A percentile compares a stretch with the other conserved stretches of the same genome.
Evolutionary conservation across 2,888 invertebrate species (phyloP).

Genomic region (Eupeodes luniger): DNA sequence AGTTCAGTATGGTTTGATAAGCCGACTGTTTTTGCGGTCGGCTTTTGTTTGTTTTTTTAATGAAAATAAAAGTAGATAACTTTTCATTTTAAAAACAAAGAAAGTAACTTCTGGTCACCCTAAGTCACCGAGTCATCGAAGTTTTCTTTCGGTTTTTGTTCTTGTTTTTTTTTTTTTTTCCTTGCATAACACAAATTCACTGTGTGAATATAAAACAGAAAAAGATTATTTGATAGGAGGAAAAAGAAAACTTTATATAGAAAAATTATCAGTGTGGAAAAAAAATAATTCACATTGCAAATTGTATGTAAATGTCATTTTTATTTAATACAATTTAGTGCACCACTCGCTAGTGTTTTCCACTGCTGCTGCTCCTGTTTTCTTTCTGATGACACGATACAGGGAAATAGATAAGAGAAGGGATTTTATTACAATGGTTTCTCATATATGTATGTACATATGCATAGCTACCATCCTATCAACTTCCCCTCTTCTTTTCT

Average conservation of each 20-base stretch:
- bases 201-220: conserved; percentile 52
- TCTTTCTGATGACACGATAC: conserved; percentile 18
- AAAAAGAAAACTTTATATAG: conserved; percentile 27
- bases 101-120: not conserved
- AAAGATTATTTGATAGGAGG: conserved; percentile 24
- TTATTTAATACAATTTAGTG: conserved; percentile 24
- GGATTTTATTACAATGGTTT: conserved; percentile 35
- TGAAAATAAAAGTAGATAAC: too few relatives aligned
- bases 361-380: not conserved
- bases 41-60: too few relatives aligned
- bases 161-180: conserved; percentile 60
- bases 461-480: too few relatives aligned
- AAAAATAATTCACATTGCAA: conserved; percentile 41
- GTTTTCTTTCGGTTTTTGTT: conserved; percentile 50
- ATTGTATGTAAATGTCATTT: conserved; percentile 51
- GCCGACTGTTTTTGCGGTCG: too few relatives aligned
- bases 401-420: conserved; percentile 20
- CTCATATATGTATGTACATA: not conserved
- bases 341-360: not conserved
- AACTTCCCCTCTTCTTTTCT: not conserved
- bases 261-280: conserved; percentile 41
- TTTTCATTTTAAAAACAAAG: too few relatives aligned
- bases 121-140: conserved; percentile 29
- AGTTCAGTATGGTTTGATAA: too few relatives aligned
- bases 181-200: conserved; percentile 71